Base-by-base conservation (phyloP, 2,797 vertebrate species). In the Sebastes vulpes region DNA sequence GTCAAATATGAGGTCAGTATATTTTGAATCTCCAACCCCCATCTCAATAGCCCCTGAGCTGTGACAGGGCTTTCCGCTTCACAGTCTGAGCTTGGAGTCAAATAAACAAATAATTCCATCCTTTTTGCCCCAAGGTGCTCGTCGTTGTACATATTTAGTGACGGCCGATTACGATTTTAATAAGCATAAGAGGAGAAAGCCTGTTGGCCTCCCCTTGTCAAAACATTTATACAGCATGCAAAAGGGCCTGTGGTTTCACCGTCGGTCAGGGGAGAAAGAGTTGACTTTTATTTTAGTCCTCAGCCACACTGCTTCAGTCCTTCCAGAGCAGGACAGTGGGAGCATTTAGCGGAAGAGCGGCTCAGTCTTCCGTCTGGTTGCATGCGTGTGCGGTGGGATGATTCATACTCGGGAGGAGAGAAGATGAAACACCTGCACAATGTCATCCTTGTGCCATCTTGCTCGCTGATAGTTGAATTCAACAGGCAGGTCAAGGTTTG, bases 1-100 rank as follows among this genome's bases (percentile, higher is more conserved):
- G 89, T 92, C 90, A 95, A 95, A 96, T 89, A 94, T 90, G 89
- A 93, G 93, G 92, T 92, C 28, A 75, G 89, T 95, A 87, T 95
- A 95, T 96, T 96, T 95, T 91, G 77, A 94, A 91, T 79, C 69
- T 78, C 72, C 82, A 79, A 72, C 85, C 91, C 90, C 72, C 81
- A 52, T 88, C 92, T 93, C 86, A 91, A 72, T 84, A 56, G 81
- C 72, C 61, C 76, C 83, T 65, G 84, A 90, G 88, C 83, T 80
- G 87, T 87, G 76, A 92, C 88, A 68, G 77, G 59, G 52, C 80
- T 89, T 80, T 88, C 87, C 48, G 42, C 73, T 64, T 69, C 79
- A 81, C 78, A 83, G 85, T 85, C 85, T 61, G 76, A 50, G 38
- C 75, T 59, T 32, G 1, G 65, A 90, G 77, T 85, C 88, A 91